A percentile compares a stretch with the other conserved stretches of the same genome.
These are phyloP conservation scores for Tachina lurida DNA, from an alignment of 2,888 invertebrate genomes.

Conservation along the genomic window DNA sequence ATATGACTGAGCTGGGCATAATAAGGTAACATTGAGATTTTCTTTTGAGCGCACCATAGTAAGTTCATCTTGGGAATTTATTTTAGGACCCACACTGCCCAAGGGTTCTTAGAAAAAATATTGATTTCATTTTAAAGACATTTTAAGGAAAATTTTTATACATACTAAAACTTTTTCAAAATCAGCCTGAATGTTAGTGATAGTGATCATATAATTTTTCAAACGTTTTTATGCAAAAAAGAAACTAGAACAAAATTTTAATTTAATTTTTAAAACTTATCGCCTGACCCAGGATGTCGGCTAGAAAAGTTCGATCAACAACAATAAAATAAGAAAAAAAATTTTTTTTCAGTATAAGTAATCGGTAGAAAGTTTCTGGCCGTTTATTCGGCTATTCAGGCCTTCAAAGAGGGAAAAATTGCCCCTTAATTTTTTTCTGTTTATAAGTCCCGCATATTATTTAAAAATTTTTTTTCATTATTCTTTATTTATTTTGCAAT, in stretches of 20 bases:
- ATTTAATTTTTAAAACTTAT: background rate
- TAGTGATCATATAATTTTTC: background rate
- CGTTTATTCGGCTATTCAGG: too few species aligned
- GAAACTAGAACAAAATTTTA: too few species aligned
- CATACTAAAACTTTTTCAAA: background rate
- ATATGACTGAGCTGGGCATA: slow-evolving; percentile 87
- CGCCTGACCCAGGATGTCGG: too few species aligned
- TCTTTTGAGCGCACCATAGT: slow-evolving; percentile 75
- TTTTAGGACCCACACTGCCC: slow-evolving; percentile 85
- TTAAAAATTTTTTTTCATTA: too few species aligned
- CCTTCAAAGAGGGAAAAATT: too few species aligned
- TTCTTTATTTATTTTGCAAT: too few species aligned
- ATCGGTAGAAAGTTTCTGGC: too few species aligned
- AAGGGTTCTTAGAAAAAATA: slow-evolving; percentile 82
- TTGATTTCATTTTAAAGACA: background rate
- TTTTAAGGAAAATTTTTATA: background rate
- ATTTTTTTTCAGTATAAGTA: too few species aligned
- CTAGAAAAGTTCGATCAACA: too few species aligned
- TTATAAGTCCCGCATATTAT: too few species aligned
- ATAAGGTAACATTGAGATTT: slow-evolving; percentile 80
- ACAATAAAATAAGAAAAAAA: too few species aligned
- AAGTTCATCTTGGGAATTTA: slow-evolving; percentile 86
- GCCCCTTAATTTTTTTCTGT: too few species aligned
- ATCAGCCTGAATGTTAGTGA: slow-evolving; percentile 69
- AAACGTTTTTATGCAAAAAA: background rate